Base-by-base conservation (phyloP, 2,113 vertebrate genomes). In the Grantiella picta region DNA sequence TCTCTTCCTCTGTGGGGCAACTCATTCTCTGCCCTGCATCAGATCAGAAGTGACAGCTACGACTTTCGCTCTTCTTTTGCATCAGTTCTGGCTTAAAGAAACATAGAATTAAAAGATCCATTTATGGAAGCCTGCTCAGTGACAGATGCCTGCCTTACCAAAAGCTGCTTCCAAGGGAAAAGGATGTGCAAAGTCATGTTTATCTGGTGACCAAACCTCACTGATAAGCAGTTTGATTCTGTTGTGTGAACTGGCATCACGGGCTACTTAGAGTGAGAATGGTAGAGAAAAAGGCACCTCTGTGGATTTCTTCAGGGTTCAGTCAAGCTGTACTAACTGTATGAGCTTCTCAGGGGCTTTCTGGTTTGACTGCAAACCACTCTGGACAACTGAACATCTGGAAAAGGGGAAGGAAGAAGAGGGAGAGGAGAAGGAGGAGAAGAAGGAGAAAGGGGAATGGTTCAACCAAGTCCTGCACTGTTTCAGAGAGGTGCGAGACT, bases 41-140 rank as follows among this genome's bases (percentile, higher is more conserved):
- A 25, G 28, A n/a, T 20, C 0, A 0, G 18, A 20, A 92, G 56
- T 21, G 35, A 28, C 57, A 50, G 31, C 6, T 12, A n/a, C 0
- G 2, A 70, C 45, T 79, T 89, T 24, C 17, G 4, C 53, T 76
- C 49, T 49, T 15, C 47, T 66, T 71, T 70, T 70, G 28, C 47
- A 70, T 47, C n/a, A 54, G 19, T 69, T 86, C n/a, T 40, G 10
- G 15, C 64, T 54, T 45, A n/a, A 78, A 59, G 35, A 91, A 59
- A 60, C 15, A 64, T 36, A 54, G 11, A 73, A 56, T 56, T 68
- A 33, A 60, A 80, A 65, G 36, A 76, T 40, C 14, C 11, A 12
- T 75, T 82, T 73, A 54, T 13, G 9, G 35, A 50, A 63, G 25
- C 44, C 66, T 63, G 18, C 33, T 66, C 20, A 59, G 59, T 2